phyloP scores from a whole-genome alignment of 35 echinoderm and acorn worm species.

The Heliocidaris tuberculata region DNA sequence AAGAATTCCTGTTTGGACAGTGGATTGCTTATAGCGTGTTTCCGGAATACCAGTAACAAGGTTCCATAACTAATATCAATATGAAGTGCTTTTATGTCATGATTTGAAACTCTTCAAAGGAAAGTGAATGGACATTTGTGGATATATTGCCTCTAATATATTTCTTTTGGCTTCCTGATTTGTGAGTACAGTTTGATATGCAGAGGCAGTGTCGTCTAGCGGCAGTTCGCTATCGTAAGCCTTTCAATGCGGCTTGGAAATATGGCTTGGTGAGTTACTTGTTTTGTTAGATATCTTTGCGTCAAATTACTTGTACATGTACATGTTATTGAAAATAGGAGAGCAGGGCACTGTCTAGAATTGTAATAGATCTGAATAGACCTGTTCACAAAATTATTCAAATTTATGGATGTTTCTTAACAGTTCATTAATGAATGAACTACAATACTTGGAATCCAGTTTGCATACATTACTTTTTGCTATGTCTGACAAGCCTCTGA shows the following conservation, averaged over 20 bases:
- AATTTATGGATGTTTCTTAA: too few species aligned
- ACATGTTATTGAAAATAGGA: neutral
- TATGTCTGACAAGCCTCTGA: too few species aligned
- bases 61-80: neutral
- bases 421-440: too few species aligned
- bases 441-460: too few species aligned
- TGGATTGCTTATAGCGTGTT: neutral
- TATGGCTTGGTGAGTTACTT: conserved; percentile 2
- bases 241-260: neutral
- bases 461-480: too few species aligned
- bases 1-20: neutral
- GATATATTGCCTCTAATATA: neutral
- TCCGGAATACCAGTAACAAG: neutral
- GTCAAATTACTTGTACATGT: too few species aligned
- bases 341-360: neutral
- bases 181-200: neutral
- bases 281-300: neutral
- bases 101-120: neutral
- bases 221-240: conserved; percentile 6
- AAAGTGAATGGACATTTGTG: neutral
- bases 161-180: neutral
- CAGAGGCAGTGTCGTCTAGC: neutral
- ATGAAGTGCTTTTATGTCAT: neutral
- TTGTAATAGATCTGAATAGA: neutral
- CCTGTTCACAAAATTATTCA: too few species aligned